Conservation (phyloP, 2,797 vertebrate species). For the Pipistrellus kuhlii region DNA sequence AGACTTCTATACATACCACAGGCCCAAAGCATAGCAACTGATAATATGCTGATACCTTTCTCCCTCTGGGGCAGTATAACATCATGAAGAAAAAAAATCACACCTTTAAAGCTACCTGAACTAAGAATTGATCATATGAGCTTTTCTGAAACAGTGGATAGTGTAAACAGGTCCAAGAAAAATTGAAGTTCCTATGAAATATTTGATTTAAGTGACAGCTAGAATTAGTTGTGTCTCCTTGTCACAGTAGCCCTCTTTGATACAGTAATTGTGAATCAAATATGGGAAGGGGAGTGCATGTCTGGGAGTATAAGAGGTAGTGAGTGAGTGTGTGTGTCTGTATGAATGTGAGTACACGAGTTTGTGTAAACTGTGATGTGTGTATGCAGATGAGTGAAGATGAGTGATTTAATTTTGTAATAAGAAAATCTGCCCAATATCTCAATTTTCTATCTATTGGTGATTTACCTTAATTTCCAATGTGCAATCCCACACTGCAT, state of each 20-base stretch:
- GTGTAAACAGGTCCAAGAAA: neutral
- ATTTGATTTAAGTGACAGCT: neutral
- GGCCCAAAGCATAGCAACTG: neutral
- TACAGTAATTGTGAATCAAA: neutral
- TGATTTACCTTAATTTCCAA: neutral
- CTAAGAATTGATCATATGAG: neutral
- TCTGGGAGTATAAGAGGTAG: too few species aligned
- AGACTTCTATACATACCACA: neutral
- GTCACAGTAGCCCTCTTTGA: neutral
- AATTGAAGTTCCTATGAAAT: neutral
- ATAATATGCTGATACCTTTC: neutral
- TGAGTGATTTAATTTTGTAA: neutral
- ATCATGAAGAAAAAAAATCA: neutral
- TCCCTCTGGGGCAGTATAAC: neutral
- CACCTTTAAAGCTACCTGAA: neutral
- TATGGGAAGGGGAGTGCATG: neutral
- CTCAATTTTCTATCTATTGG: neutral
- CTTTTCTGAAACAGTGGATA: neutral
- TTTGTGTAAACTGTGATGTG: neutral
- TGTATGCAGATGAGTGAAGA: neutral
- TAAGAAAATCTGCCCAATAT: neutral
- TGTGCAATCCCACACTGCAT: neutral
- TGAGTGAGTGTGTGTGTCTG: neutral
- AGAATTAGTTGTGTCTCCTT: neutral
- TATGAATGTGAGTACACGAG: neutral